Evolutionary conservation across 2,113 vertebrate genomes (phyloP).

Genomic region (Nothoprocta perdicaria): DNA sequence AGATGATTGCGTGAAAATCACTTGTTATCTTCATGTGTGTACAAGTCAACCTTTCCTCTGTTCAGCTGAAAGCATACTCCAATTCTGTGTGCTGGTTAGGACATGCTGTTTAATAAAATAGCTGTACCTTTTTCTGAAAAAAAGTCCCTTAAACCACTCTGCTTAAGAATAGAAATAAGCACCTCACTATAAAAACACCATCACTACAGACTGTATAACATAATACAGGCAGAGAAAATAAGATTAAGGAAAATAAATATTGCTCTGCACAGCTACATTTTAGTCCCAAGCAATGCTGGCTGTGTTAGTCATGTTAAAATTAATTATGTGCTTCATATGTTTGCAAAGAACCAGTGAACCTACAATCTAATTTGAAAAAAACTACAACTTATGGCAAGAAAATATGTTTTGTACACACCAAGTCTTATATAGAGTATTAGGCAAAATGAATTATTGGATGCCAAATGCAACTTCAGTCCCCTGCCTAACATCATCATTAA

Average conservation of each 20-base stretch:
- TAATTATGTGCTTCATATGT: too few relatives aligned
- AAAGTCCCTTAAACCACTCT: neutral
- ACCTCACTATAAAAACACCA: too few relatives aligned
- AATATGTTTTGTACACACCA: neutral
- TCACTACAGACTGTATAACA: too few relatives aligned
- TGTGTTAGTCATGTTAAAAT: neutral
- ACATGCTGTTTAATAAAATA: neutral
- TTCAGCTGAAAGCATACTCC: neutral
- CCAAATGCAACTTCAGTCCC: neutral
- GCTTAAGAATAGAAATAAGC: neutral
- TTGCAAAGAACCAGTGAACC: neutral
- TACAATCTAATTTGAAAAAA: neutral
- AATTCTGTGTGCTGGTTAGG: neutral
- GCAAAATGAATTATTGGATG: neutral
- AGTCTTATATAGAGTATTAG: neutral
- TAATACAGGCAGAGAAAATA: neutral
- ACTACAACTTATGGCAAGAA: neutral
- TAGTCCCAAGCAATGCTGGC: neutral
- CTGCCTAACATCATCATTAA: neutral
- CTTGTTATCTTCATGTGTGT: neutral
- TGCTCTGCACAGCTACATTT: neutral
- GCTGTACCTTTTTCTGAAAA: neutral
- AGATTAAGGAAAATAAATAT: neutral
- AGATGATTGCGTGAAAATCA: neutral
- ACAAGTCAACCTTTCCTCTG: neutral